These are phyloP conservation scores for Phaedon cochleariae DNA, from an alignment of 2,888 invertebrate genomes.

Conservation along the genomic window DNA sequence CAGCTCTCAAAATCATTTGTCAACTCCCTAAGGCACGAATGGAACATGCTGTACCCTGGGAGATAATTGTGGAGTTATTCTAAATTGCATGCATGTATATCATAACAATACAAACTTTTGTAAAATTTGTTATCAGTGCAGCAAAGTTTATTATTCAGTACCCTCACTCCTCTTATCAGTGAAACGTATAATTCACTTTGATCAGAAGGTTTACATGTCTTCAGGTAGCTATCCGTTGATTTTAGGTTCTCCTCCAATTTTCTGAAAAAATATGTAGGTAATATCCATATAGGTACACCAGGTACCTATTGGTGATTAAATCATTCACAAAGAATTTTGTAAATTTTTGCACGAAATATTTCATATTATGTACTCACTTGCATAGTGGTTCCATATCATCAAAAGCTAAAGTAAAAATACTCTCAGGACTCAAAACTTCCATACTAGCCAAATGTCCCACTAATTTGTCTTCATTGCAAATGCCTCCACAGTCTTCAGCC, in stretches of 20 bases:
- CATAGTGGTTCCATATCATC: constrained; percentile 59
- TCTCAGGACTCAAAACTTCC: constrained; percentile 66
- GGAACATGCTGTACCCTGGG: constrained; percentile 42
- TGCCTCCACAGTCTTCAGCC: not conserved
- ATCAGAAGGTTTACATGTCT: constrained; percentile 58
- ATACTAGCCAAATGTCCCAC: constrained; percentile 64
- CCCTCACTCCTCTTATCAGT: constrained; percentile 61
- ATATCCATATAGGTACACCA: too few species aligned
- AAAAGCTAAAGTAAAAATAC: constrained; percentile 62
- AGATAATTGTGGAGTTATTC: too few species aligned
- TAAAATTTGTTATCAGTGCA: constrained; percentile 23
- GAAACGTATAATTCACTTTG: constrained; percentile 63
- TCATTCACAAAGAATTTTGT: too few species aligned
- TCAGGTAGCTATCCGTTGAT: constrained; percentile 58
- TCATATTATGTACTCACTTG: too few species aligned
- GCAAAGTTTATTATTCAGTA: constrained; percentile 60
- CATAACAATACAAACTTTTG: constrained; percentile 18
- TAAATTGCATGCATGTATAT: constrained; percentile 5
- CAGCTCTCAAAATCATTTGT: constrained; percentile 65
- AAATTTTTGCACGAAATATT: too few species aligned
- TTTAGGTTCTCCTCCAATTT: constrained; percentile 55
- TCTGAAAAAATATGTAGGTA: too few species aligned
- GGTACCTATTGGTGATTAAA: too few species aligned
- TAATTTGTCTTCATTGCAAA: constrained; percentile 60
- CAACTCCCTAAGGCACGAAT: constrained; percentile 56